These are phyloP conservation scores for Sciurus niger DNA, from an alignment of 2,113 vertebrate species.

Conservation along the genomic window DNA sequence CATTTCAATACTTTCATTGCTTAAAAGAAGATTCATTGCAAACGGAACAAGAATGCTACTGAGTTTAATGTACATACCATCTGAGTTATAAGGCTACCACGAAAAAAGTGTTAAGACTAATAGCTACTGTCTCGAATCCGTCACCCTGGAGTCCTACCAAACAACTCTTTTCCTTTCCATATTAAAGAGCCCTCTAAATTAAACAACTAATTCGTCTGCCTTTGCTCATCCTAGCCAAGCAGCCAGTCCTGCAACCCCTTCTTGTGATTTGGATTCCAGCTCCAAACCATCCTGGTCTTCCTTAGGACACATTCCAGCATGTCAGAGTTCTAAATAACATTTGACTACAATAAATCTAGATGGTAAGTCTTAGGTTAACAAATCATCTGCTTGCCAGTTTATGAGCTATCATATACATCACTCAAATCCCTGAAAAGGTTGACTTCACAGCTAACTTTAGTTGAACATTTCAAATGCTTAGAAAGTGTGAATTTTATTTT, in stretches of 20 bases:
- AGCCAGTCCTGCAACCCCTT: neutral
- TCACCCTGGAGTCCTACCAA: neutral
- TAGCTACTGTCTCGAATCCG: neutral
- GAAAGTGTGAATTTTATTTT: conserved; percentile 72
- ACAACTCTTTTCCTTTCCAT: neutral
- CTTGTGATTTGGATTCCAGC: neutral
- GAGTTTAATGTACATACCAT: conserved; percentile 32
- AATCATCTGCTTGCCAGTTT: conserved; percentile 54
- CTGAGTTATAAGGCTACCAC: conserved; percentile 12
- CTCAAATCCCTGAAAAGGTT: conserved; percentile 49
- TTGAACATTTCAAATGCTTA: conserved; percentile 67
- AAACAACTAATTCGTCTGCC: conserved; percentile 1
- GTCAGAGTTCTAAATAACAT: neutral
- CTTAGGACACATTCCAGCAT: neutral
- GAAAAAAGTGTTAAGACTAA: neutral
- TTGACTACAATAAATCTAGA: neutral
- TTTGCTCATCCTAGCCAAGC: neutral
- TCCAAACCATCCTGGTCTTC: neutral
- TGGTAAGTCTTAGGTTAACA: conserved; percentile 34
- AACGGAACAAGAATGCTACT: conserved; percentile 43
- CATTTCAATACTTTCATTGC: conserved; percentile 43
- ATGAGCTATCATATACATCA: conserved; percentile 36
- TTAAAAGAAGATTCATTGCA: conserved; percentile 57
- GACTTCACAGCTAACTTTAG: conserved; percentile 54
- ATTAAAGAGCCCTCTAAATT: neutral